A percentile compares a stretch with the other conserved stretches of the same genome.
phyloP scores from a whole-genome alignment of 2,797 vertebrate genomes.

The Amblyopsis hoosieri region DNA sequence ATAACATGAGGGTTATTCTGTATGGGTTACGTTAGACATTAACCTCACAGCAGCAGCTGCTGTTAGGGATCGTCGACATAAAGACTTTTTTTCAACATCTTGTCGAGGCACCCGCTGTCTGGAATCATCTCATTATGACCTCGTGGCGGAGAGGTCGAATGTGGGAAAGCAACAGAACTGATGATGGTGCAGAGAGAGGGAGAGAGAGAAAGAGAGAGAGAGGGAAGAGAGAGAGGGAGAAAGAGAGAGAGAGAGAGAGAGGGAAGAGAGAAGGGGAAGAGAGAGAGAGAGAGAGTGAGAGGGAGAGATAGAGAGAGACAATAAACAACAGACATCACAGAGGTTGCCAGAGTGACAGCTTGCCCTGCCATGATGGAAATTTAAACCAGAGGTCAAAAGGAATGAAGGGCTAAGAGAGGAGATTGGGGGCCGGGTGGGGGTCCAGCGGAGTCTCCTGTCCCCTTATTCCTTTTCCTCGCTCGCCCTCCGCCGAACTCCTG shows the following conservation, averaged over 20 bases:
- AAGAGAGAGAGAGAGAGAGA: constrained; percentile 19
- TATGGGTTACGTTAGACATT: too few species aligned
- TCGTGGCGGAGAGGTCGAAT: neutral
- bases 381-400: too few species aligned
- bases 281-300: neutral
- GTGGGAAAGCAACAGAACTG: neutral
- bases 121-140: too few species aligned
- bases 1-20: too few species aligned
- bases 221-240: constrained; percentile 13
- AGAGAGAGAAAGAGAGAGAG: neutral
- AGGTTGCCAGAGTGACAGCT: too few species aligned
- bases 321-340: neutral
- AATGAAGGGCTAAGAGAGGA: too few species aligned
- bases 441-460: neutral
- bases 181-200: constrained; percentile 19
- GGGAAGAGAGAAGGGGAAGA: constrained; percentile 30
- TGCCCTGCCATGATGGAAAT: too few species aligned
- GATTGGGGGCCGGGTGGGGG: too few species aligned
- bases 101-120: too few species aligned
- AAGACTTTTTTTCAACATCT: too few species aligned
- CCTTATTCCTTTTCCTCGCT: neutral
- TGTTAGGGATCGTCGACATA: too few species aligned
- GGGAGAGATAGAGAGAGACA: neutral
- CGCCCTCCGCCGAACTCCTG: constrained; percentile 36
- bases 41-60: too few species aligned